Evolutionary conservation across 2,113 vertebrate genomes (phyloP), one percentile per base, ranked within the genome.

Genomic region (Cyprinodon tularosa): DNA sequence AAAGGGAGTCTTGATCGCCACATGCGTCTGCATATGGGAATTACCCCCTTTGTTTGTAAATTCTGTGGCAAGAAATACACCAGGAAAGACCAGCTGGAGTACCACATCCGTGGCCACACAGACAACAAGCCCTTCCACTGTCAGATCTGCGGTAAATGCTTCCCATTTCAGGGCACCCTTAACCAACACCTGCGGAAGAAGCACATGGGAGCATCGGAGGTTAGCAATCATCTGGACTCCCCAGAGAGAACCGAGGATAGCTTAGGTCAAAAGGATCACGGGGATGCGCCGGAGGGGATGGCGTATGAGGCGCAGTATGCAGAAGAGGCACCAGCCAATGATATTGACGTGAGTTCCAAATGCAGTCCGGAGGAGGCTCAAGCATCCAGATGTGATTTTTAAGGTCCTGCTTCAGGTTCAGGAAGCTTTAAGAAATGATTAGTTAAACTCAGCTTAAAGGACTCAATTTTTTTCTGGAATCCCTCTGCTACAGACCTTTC

Each of bases 121-220:
- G 98, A 99, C 88, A 98, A 99, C 90, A 99, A 99, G 86, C 98
- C 98, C 68, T 99, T 99, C 93, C 96, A 97, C 89, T 99, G 98
- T 86, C 97, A 99, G 93, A 96, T 99, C 90, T 99, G 98, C 66
- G 98, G 98, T 48, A 99, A 99, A 91, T 99, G 98, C 90, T 99
- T 99, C 93, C 98, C 98, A 17, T 99, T 99, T 93, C 98, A 99
- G 90, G 98, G 97, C 78, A 99, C 98, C 57, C 95, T 99, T 76
- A 99, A 99, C 93, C 98, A 99, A 94, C 98, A 99, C 91, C 94
- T 99, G 94, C 93, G 98, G 84, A 99, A 99, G 94, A 99, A 99
- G 90, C 98, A 99, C 93, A 96, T 98, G 0, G 96, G 95, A 0
- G 93, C 94, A 1, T 88, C 96, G 59, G 95, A 96, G 66, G 86